Conservation (phyloP, 2,888 invertebrate species). For the Noctua janthina region DNA sequence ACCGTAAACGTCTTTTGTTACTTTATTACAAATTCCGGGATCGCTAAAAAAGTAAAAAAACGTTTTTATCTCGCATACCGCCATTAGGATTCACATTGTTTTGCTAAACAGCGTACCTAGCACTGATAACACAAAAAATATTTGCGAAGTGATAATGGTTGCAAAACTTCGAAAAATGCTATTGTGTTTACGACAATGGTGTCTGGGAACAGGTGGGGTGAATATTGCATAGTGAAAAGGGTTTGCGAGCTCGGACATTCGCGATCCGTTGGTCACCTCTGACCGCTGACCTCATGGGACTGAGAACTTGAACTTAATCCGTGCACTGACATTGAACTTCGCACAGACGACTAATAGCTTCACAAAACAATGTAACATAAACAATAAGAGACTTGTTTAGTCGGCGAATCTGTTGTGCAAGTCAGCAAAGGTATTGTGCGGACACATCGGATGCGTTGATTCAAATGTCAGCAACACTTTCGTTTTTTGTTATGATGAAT, state of each 20-base stretch:
- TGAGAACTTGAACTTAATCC: slow-evolving; percentile 84
- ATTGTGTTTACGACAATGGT: slow-evolving; percentile 67
- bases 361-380: slow-evolving; percentile 42
- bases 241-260: slow-evolving; percentile 70
- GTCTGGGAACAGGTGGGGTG: slow-evolving; percentile 74
- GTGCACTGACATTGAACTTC: slow-evolving; percentile 77
- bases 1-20: slow-evolving; percentile 48
- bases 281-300: slow-evolving; percentile 88
- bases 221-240: slow-evolving; percentile 57
- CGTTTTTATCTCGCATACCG: slow-evolving; percentile 66
- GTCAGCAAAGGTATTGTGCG: slow-evolving; percentile 20
- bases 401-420: slow-evolving; percentile 29
- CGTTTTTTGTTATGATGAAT: slow-evolving; percentile 14
- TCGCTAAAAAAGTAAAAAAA: slow-evolving; percentile 36
- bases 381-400: slow-evolving; percentile 40
- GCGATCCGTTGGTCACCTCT: slow-evolving; percentile 88
- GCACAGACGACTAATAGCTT: slow-evolving; percentile 56
- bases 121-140: slow-evolving; percentile 49
- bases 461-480: slow-evolving; percentile 25
- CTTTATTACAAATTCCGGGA: slow-evolving; percentile 54
- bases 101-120: slow-evolving; percentile 32
- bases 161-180: slow-evolving; percentile 57
- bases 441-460: slow-evolving; percentile 10
- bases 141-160: slow-evolving; percentile 56
- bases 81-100: slow-evolving; percentile 61